Evolutionary conservation across 2,797 vertebrate species (phyloP).

Genomic region (Sphaeramia orbicularis): DNA sequence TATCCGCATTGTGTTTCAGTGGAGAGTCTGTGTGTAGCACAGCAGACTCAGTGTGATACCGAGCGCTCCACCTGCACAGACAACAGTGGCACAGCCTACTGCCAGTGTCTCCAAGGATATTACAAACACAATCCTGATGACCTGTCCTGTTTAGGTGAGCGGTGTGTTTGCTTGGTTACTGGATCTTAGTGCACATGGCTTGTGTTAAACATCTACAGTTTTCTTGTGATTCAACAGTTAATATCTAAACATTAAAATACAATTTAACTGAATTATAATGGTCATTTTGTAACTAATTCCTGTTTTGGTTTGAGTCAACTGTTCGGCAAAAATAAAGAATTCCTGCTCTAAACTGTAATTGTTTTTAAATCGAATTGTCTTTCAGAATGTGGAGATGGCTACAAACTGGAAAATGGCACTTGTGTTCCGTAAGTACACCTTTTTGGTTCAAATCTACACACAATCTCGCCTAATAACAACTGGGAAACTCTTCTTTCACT

Average conservation of each 20-base stretch:
- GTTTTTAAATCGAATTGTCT: constrained; percentile 10
- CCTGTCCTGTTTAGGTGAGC: constrained; percentile 92
- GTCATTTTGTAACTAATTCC: not conserved
- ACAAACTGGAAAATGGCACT: constrained; percentile 90
- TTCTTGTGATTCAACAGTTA: not conserved
- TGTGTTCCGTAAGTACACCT: constrained; percentile 89
- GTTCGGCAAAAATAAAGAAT: no score
- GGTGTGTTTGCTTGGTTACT: not conserved
- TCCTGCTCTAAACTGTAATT: not conserved
- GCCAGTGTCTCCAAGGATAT: constrained; percentile 92
- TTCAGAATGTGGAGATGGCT: constrained; percentile 95
- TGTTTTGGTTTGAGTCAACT: not conserved
- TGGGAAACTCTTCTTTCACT: no score
- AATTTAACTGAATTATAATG: not conserved
- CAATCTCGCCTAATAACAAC: no score
- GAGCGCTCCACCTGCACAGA: constrained; percentile 92
- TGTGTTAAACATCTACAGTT: not conserved
- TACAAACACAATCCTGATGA: constrained; percentile 95
- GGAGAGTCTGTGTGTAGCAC: constrained; percentile 90
- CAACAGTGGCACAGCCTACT: constrained; percentile 84
- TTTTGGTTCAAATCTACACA: no score
- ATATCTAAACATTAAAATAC: not conserved
- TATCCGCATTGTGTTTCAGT: constrained; percentile 75
- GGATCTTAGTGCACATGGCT: not conserved
- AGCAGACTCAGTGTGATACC: constrained; percentile 88